Percentiles rank a stretch among this genome's conserved stretches.
phyloP scores from a whole-genome alignment of 2,797 vertebrate species.

The Remorina albescens region DNA sequence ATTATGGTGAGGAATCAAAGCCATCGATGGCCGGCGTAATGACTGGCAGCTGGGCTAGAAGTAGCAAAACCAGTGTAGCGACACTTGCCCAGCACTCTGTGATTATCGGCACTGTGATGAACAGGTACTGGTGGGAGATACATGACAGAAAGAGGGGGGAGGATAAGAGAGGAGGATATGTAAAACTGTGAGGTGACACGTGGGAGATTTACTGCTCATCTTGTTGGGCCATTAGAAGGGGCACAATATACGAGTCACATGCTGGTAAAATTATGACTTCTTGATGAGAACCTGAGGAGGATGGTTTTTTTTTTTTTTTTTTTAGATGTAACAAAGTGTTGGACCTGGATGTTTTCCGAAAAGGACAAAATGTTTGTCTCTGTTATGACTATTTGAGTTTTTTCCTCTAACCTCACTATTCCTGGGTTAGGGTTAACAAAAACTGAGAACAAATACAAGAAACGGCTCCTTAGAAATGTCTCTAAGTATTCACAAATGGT shows the following conservation, averaged over 20 bases:
- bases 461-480: background rate
- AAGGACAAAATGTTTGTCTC: slow-evolving; percentile 1
- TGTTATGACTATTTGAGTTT: background rate
- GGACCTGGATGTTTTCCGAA: no score
- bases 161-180: background rate
- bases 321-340: no score
- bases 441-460: background rate
- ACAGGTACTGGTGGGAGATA: slow-evolving; percentile 43
- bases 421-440: background rate
- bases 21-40: slow-evolving; percentile 54
- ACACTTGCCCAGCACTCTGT: slow-evolving; percentile 56
- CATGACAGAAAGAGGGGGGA: slow-evolving; percentile 1
- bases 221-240: slow-evolving; percentile 7
- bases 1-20: slow-evolving; percentile 68
- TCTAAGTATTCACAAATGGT: background rate
- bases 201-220: slow-evolving; percentile 15
- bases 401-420: background rate
- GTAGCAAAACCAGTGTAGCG: slow-evolving; percentile 43
- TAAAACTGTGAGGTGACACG: slow-evolving; percentile 12
- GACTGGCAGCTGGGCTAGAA: slow-evolving; percentile 65
- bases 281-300: background rate
- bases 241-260: background rate
- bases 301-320: no score
- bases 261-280: slow-evolving; percentile 10
- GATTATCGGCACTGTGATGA: slow-evolving; percentile 47